Base-by-base conservation (phyloP, 2,797 vertebrate genomes). In the Harpagifer antarcticus region DNA sequence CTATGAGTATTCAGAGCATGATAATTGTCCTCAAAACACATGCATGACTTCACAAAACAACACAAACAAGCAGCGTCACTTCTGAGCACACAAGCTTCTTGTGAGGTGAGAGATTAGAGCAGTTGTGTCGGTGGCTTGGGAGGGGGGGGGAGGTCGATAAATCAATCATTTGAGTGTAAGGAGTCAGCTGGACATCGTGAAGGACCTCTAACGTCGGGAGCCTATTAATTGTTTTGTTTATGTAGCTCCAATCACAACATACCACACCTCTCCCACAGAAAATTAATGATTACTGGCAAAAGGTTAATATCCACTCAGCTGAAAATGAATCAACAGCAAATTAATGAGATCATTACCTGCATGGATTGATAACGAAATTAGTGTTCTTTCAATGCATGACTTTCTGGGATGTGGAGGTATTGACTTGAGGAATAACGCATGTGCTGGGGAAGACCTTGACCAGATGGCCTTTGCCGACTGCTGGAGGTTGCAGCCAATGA, bases 231-330 rank as follows among this genome's bases (percentile, higher is more conserved):
- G 89, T 91, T 91, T 87, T 92, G 90, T 92, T 93, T 93, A 87
- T 85, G 87, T 70, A 49, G 82, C 84, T 84, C 84, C 88, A 85
- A 93, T 93, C 86, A 86, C 89, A 88, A 79, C 87, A 87, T 53
- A 88, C 88, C 90, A 91, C 93, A 92, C 91, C 90, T 90, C 90
- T 90, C 88, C 84, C 86, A 81, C 86, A 76, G 91, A 91, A 93
- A 94, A 95, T 95, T 90, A 93, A 96, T 93, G 93, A 92, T 91
- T 91, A 92, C 90, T 89, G 92, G 92, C 91, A 86, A 95, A 95
- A 95, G 94, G 94, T 95, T 95, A 95, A 95, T 95, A 94, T 95
- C 91, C 93, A 94, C 92, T 92, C 91, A 81, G 93, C 90, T 89
- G 90, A 94, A 95, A 95, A 95, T 94, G 89, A 94, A 94, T 94